Evolutionary conservation across 2,797 vertebrate genomes (phyloP).

Genomic region (Takifugu rubripes): DNA sequence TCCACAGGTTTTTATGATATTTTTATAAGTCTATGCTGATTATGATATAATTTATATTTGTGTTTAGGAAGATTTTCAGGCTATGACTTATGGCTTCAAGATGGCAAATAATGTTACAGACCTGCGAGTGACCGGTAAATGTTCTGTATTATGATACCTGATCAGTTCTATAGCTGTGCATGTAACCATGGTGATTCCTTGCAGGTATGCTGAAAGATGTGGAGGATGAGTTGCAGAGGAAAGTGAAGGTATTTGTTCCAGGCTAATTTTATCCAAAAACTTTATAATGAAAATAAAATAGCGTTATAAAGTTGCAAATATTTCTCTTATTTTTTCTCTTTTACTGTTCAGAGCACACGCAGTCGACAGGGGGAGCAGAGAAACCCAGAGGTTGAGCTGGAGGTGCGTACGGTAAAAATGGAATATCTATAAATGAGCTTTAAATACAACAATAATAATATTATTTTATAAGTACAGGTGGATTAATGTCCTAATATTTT

Average conservation of each 20-base stretch:
- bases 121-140: slow-evolving; percentile 93
- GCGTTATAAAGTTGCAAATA: neutral
- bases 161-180: neutral
- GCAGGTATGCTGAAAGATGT: slow-evolving; percentile 98
- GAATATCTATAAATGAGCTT: neutral
- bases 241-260: slow-evolving; percentile 87
- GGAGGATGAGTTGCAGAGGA: slow-evolving; percentile 96
- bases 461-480: neutral
- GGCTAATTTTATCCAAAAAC: neutral
- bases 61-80: slow-evolving; percentile 95
- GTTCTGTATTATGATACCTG: neutral
- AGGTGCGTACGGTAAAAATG: slow-evolving; percentile 75
- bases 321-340: neutral
- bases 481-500: slow-evolving; percentile 18
- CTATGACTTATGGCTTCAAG: slow-evolving; percentile 99
- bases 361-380: slow-evolving; percentile 97
- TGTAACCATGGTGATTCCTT: neutral
- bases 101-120: slow-evolving; percentile 99
- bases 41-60: neutral
- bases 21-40: neutral
- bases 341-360: slow-evolving; percentile 85
- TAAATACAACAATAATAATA: neutral
- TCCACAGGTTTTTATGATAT: no score
- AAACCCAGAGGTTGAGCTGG: slow-evolving; percentile 93
- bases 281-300: neutral